Base-by-base conservation (phyloP, 2,888 invertebrate genomes). In the Eumerus sabulonum region DNA sequence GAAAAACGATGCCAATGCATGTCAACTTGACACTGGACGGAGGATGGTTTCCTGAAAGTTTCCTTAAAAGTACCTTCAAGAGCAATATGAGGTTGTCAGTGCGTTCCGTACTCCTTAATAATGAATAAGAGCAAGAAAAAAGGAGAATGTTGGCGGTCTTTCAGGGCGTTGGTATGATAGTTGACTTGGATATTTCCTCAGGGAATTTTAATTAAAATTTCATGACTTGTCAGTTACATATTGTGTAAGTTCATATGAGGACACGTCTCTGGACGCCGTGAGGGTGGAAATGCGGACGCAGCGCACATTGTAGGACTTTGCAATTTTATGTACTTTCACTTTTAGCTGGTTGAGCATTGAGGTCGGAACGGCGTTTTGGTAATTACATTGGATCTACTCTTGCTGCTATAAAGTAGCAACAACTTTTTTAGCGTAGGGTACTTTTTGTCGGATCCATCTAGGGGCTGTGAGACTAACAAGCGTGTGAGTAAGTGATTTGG, bases 141-240 rank as follows among this genome's bases (percentile, higher is more conserved):
- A 27, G 3, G 27, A 27, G 27, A 4, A 27, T 27, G 3, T 68
- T 56, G 56, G 16, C 47, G 68, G 42, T n/a, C 16, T 42, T 60
- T 44, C 44, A 77, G 62, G 62, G 72, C 44, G 12, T 36, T 40
- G 60, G 36, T 53, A 72, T 72, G 35, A 63, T 67, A 77, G 72
- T 77, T 67, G 57, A 50, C 51, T 62, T 66, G 45, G 67, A 72
- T 72, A 72, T 62, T 76, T 59, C 64, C 35, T 9, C 44, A 50
- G 59, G 57, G 72, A 42, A 67, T 72, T 77, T 77, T 72, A 72
- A 77, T 77, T 77, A 77, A 77, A 77, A 72, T 77, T 77, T 77
- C 72, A 77, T 72, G 77, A 72, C 77, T 71, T 72, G 76, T 77
- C 77, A 77, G 72, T 67, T 54, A 66, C 71, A 66, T 50, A 60